These are phyloP conservation scores for Cettia cetti DNA, from an alignment of 2,113 vertebrate genomes.

Conservation along the genomic window DNA sequence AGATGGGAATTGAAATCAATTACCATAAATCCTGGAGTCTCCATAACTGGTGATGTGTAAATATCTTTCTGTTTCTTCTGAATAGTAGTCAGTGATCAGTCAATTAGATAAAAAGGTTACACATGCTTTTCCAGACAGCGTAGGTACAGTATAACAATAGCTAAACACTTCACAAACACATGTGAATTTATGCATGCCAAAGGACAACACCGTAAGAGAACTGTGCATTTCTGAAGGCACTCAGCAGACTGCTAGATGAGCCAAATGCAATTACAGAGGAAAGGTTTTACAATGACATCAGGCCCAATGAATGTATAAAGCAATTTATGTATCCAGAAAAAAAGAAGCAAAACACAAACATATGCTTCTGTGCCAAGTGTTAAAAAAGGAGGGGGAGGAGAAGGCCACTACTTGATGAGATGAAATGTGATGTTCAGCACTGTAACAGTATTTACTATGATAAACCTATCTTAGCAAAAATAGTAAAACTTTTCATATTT, in stretches of 20 bases:
- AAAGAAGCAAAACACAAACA: constrained; percentile 60
- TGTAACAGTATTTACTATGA: neutral
- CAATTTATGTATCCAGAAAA: constrained; percentile 45
- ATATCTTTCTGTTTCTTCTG: constrained; percentile 66
- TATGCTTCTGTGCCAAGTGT: constrained; percentile 54
- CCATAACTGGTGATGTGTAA: constrained; percentile 66
- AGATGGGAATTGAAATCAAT: constrained; percentile 66
- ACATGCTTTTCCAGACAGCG: constrained; percentile 57
- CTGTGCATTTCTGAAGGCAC: constrained; percentile 34
- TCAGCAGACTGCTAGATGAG: constrained; percentile 38
- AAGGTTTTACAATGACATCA: constrained; percentile 57
- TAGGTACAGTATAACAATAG: constrained; percentile 63
- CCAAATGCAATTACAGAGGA: constrained; percentile 39
- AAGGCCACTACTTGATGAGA: neutral
- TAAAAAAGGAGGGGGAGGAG: constrained; percentile 32
- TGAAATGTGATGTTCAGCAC: neutral
- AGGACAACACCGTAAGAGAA: constrained; percentile 18
- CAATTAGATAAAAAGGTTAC: constrained; percentile 67
- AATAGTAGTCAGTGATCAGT: constrained; percentile 66
- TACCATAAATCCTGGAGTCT: constrained; percentile 62
- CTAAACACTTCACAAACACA: constrained; percentile 63
- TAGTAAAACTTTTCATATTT: neutral
- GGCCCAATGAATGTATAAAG: constrained; percentile 41
- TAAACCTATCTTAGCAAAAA: neutral
- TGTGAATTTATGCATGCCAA: constrained; percentile 56